Conservation (phyloP, 2,888 invertebrate genomes). For the Crocallis elinguaria region DNA sequence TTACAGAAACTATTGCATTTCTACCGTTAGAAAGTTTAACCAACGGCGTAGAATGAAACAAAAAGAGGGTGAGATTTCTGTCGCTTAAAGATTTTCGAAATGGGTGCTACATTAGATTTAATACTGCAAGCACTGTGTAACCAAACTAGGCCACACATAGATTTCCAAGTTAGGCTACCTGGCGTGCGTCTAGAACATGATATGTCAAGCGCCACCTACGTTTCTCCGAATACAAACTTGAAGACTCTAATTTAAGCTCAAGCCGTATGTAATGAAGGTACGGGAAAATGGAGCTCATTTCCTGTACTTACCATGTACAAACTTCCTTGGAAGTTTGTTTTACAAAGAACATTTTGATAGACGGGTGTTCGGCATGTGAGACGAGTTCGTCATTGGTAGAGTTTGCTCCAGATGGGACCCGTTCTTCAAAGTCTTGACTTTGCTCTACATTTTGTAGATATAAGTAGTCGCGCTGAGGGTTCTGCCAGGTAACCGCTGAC, state of each 20-base stretch:
- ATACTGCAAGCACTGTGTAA: background rate
- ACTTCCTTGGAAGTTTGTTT: slow-evolving; percentile 17
- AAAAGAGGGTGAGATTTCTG: background rate
- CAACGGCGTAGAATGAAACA: background rate
- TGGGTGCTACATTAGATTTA: background rate
- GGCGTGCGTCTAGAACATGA: background rate
- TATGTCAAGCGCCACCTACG: background rate
- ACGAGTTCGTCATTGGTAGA: slow-evolving; percentile 27
- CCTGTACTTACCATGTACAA: background rate
- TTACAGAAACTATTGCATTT: no score
- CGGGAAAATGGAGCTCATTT: background rate
- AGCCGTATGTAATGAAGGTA: background rate
- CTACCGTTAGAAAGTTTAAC: no score
- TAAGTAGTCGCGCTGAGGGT: background rate
- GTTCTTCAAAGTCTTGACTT: slow-evolving; percentile 23
- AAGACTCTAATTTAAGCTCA: background rate
- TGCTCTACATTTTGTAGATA: slow-evolving; percentile 1
- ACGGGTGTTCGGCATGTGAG: slow-evolving; percentile 20
- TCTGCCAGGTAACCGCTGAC: background rate
- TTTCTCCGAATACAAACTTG: background rate
- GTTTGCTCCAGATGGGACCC: slow-evolving; percentile 32
- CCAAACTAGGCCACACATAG: background rate
- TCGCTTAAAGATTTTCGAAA: background rate
- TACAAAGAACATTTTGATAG: slow-evolving; percentile 19
- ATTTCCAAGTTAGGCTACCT: background rate